phyloP scores from a whole-genome alignment of 2,113 vertebrate species.

The Plotosus lineatus region DNA sequence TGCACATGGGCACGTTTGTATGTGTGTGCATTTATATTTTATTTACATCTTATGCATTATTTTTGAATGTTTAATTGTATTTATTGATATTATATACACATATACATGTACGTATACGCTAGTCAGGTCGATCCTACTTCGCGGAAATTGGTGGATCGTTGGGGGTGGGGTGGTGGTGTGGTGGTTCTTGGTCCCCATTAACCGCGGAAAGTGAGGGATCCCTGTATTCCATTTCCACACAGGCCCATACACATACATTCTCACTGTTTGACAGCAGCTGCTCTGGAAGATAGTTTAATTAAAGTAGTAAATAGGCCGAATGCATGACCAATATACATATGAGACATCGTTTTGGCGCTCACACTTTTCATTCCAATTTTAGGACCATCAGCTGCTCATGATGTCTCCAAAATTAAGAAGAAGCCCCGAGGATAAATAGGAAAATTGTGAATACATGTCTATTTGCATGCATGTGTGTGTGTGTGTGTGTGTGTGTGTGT shows the following conservation, averaged over 20 bases:
- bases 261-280: conserved; percentile 30
- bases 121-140: too few relatives aligned
- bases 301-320: conserved; percentile 11
- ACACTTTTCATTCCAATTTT: neutral
- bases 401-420: neutral
- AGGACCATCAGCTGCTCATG: neutral
- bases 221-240: neutral
- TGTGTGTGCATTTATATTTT: too few relatives aligned
- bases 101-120: too few relatives aligned
- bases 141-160: too few relatives aligned
- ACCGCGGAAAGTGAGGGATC: too few relatives aligned
- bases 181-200: too few relatives aligned
- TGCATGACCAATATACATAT: conserved; percentile 8
- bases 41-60: too few relatives aligned
- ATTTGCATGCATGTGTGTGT: neutral
- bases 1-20: too few relatives aligned
- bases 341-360: conserved; percentile 12
- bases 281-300: conserved; percentile 21
- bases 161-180: too few relatives aligned
- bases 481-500: neutral
- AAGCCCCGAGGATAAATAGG: neutral
- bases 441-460: neutral
- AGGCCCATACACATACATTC: conserved; percentile 19
- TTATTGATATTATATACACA: too few relatives aligned
- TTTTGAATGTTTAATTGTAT: too few relatives aligned